Evolutionary conservation across 2,113 vertebrate species (phyloP).

Genomic region (Takifugu flavidus): DNA sequence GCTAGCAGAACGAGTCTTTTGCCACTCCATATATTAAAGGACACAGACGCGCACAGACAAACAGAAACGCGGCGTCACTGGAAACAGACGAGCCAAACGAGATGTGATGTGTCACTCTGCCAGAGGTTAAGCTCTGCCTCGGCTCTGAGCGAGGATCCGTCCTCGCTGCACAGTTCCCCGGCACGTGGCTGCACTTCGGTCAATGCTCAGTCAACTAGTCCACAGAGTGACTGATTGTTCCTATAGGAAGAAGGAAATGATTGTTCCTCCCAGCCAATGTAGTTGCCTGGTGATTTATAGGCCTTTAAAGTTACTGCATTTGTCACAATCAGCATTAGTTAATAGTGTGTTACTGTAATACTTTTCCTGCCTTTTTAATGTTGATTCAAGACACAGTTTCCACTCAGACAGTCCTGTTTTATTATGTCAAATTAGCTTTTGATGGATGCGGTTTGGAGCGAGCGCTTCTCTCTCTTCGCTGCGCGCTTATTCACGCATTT

Average conservation of each 20-base stretch:
- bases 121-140: slow-evolving; percentile 53
- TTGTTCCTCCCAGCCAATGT: slow-evolving; percentile 46
- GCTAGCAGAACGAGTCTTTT: no score
- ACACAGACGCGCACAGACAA: background rate
- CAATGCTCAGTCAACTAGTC: slow-evolving; percentile 50
- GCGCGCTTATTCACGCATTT: slow-evolving; percentile 13
- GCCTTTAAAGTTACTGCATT: slow-evolving; percentile 53
- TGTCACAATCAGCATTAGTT: slow-evolving; percentile 54
- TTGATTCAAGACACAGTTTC: slow-evolving; percentile 31
- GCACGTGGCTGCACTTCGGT: slow-evolving; percentile 41
- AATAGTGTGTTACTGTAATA: slow-evolving; percentile 32
- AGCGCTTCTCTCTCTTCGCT: slow-evolving; percentile 9
- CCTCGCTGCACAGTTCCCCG: slow-evolving; percentile 20
- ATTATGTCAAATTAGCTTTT: slow-evolving; percentile 33
- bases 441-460: slow-evolving; percentile 26
- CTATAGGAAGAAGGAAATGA: slow-evolving; percentile 44
- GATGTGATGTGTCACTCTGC: slow-evolving; percentile 50
- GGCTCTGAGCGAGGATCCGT: slow-evolving; percentile 31
- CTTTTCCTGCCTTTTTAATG: slow-evolving; percentile 30
- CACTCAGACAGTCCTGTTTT: slow-evolving; percentile 24
- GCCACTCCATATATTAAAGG: no score
- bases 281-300: slow-evolving; percentile 54
- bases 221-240: slow-evolving; percentile 57
- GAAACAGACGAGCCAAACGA: slow-evolving; percentile 50
- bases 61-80: slow-evolving; percentile 46